Evolutionary conservation across 37 sponge, comb jelly and placozoan genomes (phyloP), one percentile per base, ranked within the genome.

Genomic region (Aplysina aerophoba): DNA sequence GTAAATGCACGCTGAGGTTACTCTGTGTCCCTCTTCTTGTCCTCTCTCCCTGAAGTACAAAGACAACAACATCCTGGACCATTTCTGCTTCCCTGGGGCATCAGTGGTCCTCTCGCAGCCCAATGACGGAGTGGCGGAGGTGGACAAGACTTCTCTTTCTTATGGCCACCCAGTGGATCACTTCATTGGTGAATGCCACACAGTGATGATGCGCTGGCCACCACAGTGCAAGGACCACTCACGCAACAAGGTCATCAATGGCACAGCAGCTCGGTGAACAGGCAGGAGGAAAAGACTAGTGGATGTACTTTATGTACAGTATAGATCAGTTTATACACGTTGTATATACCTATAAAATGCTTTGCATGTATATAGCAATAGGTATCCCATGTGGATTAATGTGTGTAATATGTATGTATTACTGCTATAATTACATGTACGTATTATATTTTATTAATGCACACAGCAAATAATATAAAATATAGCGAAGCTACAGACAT

Each of bases 121-220:
- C 62, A 85, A 85, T 15, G 86, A 85, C 35, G 86, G 86, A 17
- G 39, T 85, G 53, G 86, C 71, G 0, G 86, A 85, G 59, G 41
- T 59, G 20, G 31, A 31, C n/a, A 85, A 59, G 86, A 85, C 86
- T 22, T 13, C 41, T 2, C 61, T 85, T 1, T 59, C 86, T 5
- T 53, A 50, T 75, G 86, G 86, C 22, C 11, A 73, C 35, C 38
- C 20, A 22, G 59, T 73, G 21, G 58, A 34, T 0, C 78, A 85
- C 59, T 12, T 1, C 8, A 4, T 54, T 24, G 86, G 86, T 19
- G 39, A 78, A 39, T 85, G 86, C 40, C 86, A 85, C 86, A 50
- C 78, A 0, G 67, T 60, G 50, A 15, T 15, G 37, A 85, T 85
- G 86, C 31, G 34, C 14, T 73, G 53, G 28, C 86, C 86, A 13